These are phyloP conservation scores for Elephas maximus DNA, from an alignment of 2,113 vertebrate species.

Conservation along the genomic window DNA sequence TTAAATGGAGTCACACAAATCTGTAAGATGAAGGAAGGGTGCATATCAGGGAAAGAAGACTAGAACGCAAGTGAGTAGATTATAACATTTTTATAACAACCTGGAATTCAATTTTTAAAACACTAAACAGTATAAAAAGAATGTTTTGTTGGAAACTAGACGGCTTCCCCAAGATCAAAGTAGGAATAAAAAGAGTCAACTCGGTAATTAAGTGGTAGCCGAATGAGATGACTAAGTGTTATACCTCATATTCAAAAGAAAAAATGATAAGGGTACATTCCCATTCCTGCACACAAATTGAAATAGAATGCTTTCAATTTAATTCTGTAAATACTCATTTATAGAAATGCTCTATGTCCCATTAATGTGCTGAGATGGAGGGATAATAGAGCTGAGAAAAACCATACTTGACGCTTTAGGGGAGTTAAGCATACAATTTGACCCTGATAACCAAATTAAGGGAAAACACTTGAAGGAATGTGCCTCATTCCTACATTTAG, in stretches of 20 bases:
- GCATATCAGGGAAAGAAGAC: neutral
- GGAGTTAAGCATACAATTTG: neutral
- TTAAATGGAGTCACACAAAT: neutral
- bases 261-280: neutral
- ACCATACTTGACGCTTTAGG: neutral
- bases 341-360: neutral
- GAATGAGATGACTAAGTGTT: neutral
- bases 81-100: neutral
- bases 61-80: neutral
- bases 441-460: neutral
- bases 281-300: neutral
- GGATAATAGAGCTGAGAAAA: neutral
- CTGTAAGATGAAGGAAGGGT: neutral
- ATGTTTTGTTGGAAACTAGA: neutral
- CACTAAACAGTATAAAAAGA: neutral
- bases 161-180: neutral
- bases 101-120: slow-evolving; percentile 3
- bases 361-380: neutral
- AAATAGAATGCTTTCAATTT: neutral
- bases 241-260: neutral
- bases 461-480: neutral
- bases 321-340: neutral
- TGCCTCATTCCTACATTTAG: neutral
- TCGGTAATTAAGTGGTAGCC: neutral
- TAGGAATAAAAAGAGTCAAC: neutral